phyloP scores from a whole-genome alignment of 2,797 vertebrate genomes.

The Pogoniulus pusillus region DNA sequence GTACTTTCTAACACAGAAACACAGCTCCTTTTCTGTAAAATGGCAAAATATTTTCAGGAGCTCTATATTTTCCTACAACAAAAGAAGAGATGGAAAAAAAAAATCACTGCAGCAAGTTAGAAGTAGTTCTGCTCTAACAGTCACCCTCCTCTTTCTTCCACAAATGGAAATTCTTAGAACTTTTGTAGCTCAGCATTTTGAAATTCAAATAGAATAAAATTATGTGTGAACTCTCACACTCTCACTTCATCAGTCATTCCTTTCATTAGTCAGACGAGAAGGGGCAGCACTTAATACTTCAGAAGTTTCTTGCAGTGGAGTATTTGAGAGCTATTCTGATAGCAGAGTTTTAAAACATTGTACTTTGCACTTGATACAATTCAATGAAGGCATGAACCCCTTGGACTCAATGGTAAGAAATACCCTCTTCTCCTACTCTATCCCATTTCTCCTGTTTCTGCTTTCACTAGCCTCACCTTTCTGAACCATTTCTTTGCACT shows the following conservation, averaged over 20 bases:
- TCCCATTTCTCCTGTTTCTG: background rate
- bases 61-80: background rate
- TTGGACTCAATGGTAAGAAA: background rate
- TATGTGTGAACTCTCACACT: background rate
- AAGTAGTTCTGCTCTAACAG: background rate
- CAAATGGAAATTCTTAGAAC: background rate
- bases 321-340: background rate
- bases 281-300: background rate
- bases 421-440: background rate
- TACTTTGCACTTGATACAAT: background rate
- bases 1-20: background rate
- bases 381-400: background rate
- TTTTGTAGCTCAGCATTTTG: background rate
- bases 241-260: background rate
- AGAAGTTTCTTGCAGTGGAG: background rate
- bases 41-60: background rate
- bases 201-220: slow-evolving; percentile 11
- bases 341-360: background rate
- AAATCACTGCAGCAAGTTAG: background rate
- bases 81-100: background rate
- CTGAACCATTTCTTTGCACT: background rate
- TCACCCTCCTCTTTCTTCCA: background rate
- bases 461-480: background rate
- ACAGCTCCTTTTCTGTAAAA: background rate
- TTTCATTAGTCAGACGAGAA: slow-evolving; percentile 22